A percentile compares a stretch with the other conserved stretches of the same genome.
These are phyloP conservation scores for Crenichthys baileyi DNA, from an alignment of 2,797 vertebrate species.

Conservation along the genomic window DNA sequence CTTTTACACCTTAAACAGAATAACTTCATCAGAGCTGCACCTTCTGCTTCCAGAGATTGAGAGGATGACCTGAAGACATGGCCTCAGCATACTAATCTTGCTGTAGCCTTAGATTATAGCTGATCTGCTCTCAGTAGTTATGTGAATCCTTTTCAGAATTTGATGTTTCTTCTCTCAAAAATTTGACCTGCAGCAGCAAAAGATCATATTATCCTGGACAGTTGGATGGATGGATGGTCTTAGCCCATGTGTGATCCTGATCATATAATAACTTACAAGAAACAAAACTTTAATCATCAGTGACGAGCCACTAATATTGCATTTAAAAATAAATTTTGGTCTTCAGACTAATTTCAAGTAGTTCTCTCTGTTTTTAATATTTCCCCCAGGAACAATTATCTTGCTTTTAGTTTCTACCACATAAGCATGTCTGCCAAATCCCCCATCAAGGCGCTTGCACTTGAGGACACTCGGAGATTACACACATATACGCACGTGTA, in stretches of 20 bases:
- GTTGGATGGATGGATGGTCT: background rate
- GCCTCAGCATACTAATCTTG: too few relatives aligned
- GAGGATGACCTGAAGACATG: background rate
- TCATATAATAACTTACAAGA: background rate
- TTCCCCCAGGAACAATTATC: slow-evolving; percentile 84
- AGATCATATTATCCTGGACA: background rate
- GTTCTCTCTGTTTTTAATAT: slow-evolving; percentile 68
- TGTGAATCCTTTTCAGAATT: background rate
- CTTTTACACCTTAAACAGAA: background rate
- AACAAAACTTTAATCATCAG: slow-evolving; percentile 51
- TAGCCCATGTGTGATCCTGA: background rate
- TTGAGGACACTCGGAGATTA: slow-evolving; percentile 38
- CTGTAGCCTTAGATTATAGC: too few relatives aligned
- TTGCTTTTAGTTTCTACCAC: slow-evolving; percentile 82
- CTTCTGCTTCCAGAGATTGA: background rate
- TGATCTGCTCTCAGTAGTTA: too few relatives aligned
- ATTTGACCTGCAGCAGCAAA: background rate
- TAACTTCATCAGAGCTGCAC: background rate
- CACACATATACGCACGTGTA: slow-evolving; percentile 44
- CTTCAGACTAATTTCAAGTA: slow-evolving; percentile 71
- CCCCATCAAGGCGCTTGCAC: slow-evolving; percentile 61
- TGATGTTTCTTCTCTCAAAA: background rate
- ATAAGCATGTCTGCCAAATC: slow-evolving; percentile 73
- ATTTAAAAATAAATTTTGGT: slow-evolving; percentile 63
- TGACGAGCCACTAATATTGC: slow-evolving; percentile 52